Conservation (phyloP, 2,797 vertebrate genomes). For the Taenioides sp. region DNA sequence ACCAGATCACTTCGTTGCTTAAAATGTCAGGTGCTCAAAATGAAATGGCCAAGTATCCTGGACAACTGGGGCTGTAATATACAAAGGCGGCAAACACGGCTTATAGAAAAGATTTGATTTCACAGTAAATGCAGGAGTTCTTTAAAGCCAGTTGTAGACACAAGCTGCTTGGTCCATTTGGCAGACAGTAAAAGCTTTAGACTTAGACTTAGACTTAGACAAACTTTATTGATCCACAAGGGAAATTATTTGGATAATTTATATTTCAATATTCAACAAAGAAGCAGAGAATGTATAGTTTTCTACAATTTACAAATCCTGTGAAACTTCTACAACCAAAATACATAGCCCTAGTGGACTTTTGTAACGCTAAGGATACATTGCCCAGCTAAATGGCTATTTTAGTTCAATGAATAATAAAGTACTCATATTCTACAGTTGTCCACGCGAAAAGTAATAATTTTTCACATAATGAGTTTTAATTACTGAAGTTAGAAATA, state of each 20-base stretch:
- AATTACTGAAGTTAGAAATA: neutral
- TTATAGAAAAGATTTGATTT: slow-evolving; percentile 9
- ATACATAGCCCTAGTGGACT: neutral
- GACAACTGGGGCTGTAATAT: slow-evolving; percentile 1
- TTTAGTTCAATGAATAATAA: neutral
- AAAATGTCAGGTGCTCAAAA: slow-evolving; percentile 31
- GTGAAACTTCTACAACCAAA: neutral
- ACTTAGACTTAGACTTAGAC: no score
- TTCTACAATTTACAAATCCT: neutral
- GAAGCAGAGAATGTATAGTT: neutral
- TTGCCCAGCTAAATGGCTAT: neutral
- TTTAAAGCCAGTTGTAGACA: neutral
- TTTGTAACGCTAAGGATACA: no score
- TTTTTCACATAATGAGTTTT: neutral
- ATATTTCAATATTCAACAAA: neutral
- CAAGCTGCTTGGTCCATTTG: neutral
- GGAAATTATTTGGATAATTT: no score
- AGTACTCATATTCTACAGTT: no score
- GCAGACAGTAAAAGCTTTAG: neutral
- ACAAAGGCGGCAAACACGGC: slow-evolving; percentile 10
- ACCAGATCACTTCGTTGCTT: slow-evolving; percentile 25
- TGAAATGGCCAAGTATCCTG: slow-evolving; percentile 18
- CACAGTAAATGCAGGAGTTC: neutral
- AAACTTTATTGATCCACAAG: no score
- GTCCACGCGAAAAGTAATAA: neutral